Conservation (phyloP, 2,797 vertebrate genomes). For the Furcifer pardalis region DNA sequence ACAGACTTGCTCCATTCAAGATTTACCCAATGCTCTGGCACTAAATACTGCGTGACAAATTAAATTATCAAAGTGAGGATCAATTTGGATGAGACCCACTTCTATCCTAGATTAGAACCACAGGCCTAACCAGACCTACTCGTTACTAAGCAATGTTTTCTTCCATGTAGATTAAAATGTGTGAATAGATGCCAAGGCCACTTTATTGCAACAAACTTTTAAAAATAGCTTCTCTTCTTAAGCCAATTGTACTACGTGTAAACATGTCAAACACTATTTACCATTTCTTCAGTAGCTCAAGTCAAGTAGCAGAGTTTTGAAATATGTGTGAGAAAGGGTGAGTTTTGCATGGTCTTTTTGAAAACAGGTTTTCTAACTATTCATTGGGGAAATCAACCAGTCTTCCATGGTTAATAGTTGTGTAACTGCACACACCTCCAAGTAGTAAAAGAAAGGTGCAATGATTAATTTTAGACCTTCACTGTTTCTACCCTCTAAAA, state of each 20-base stretch:
- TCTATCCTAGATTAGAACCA: background rate
- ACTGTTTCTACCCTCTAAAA: too few relatives aligned
- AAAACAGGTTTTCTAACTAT: background rate
- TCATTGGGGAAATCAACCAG: background rate
- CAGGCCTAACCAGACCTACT: conserved; percentile 23
- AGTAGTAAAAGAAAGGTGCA: background rate
- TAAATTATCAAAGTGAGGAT: conserved; percentile 8
- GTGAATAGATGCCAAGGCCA: conserved; percentile 7
- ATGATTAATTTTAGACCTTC: background rate
- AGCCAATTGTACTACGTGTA: conserved; percentile 9
- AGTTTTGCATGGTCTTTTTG: background rate
- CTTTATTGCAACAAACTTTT: background rate
- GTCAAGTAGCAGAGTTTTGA: conserved; percentile 6
- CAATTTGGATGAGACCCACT: background rate
- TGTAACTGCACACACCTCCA: background rate
- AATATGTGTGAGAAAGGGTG: conserved; percentile 17
- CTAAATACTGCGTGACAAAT: conserved; percentile 2
- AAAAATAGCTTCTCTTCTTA: conserved; percentile 37
- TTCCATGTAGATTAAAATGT: background rate
- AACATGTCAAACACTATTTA: conserved; percentile 26
- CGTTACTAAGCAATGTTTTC: background rate
- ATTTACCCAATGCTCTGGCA: background rate
- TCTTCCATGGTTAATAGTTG: background rate
- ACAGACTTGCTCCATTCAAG: background rate
- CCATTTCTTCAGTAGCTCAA: background rate